phyloP scores from a whole-genome alignment of 2,113 vertebrate genomes.

The Excalfactoria chinensis region DNA sequence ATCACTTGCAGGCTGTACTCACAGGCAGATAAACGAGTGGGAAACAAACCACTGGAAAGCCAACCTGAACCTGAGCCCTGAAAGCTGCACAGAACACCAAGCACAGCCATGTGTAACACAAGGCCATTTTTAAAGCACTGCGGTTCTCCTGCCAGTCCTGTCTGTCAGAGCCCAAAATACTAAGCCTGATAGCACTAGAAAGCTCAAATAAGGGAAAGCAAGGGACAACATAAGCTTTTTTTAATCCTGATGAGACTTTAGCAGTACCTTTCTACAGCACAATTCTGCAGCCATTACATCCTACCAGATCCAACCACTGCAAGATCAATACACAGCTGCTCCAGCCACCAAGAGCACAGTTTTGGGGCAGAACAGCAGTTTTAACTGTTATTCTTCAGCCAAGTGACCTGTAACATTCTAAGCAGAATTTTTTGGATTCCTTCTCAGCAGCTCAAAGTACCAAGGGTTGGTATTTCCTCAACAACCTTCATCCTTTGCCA shows the following conservation, averaged over 20 bases:
- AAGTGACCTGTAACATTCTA: background rate
- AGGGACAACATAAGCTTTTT: background rate
- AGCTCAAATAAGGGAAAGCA: background rate
- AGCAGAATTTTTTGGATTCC: background rate
- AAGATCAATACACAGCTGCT: background rate
- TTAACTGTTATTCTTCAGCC: background rate
- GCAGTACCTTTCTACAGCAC: background rate
- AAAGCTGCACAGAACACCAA: background rate
- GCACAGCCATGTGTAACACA: background rate
- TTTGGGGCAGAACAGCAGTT: background rate
- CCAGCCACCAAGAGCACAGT: rapidly evolving
- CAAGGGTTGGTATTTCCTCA: background rate
- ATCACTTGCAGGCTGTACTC: background rate
- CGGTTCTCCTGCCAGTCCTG: background rate
- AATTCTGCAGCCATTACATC: background rate
- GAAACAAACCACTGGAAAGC: background rate
- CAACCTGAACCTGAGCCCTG: background rate
- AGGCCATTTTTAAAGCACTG: background rate
- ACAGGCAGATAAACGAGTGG: background rate
- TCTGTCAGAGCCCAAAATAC: background rate
- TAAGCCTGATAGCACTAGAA: background rate
- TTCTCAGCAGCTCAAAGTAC: background rate
- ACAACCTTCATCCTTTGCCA: background rate
- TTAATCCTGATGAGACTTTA: background rate
- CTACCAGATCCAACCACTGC: background rate